These are phyloP conservation scores for Epinephelus moara DNA, from an alignment of 2,113 vertebrate species.

Conservation along the genomic window DNA sequence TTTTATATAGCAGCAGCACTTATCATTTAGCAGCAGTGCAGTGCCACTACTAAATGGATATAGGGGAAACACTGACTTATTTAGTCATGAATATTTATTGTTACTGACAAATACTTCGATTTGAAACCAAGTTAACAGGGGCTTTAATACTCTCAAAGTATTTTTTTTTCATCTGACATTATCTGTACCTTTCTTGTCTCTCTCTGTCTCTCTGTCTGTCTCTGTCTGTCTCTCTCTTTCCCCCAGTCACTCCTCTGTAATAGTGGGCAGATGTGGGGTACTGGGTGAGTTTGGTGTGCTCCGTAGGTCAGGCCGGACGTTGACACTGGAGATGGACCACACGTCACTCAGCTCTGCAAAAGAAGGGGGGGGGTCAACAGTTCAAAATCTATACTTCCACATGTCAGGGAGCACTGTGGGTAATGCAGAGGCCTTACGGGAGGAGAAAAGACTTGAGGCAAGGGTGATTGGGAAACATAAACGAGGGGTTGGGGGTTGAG, in stretches of 20 bases:
- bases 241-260: slow-evolving; percentile 77
- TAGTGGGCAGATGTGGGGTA: slow-evolving; percentile 80
- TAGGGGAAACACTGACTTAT: neutral
- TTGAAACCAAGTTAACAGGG: neutral
- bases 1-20: too few species aligned
- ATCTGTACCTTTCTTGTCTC: neutral
- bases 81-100: neutral
- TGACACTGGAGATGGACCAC: slow-evolving; percentile 84
- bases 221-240: neutral
- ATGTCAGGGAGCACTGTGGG: neutral
- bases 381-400: neutral
- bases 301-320: slow-evolving; percentile 72
- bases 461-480: neutral
- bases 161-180: neutral
- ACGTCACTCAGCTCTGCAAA: slow-evolving; percentile 85
- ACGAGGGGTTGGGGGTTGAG: neutral
- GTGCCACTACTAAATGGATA: too few species aligned
- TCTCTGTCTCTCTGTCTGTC: neutral
- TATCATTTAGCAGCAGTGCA: too few species aligned
- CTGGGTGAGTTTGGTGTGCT: slow-evolving; percentile 72
- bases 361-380: slow-evolving; percentile 5
- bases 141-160: neutral
- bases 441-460: neutral
- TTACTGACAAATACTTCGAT: neutral
- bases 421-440: slow-evolving; percentile 1